phyloP scores from a whole-genome alignment of 2,888 invertebrate species.

The Drosophila mettleri region DNA sequence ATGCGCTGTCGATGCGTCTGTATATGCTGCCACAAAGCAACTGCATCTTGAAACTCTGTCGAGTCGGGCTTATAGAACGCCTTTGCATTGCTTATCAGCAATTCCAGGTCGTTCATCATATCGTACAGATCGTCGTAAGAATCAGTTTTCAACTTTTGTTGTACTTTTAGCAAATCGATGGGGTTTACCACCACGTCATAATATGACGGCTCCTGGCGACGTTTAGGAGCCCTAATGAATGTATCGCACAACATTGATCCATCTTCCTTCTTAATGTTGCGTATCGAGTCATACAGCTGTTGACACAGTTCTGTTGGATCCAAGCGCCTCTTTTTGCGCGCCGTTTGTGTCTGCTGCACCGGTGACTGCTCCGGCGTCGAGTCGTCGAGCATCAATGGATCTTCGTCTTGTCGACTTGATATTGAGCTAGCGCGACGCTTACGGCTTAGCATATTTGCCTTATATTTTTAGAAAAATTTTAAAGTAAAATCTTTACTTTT shows the following conservation, averaged over 20 bases:
- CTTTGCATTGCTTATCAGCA: constrained; percentile 97
- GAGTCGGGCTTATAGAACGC: constrained; percentile 96
- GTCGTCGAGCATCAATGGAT: constrained; percentile 89
- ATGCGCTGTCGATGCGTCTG: constrained; percentile 84
- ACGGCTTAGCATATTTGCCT: constrained; percentile 88
- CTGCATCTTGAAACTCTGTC: constrained; percentile 95
- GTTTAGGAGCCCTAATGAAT: constrained; percentile 97
- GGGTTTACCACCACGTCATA: constrained; percentile 97
- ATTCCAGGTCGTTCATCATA: constrained; percentile 94
- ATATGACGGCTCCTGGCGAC: constrained; percentile 95
- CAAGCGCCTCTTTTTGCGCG: constrained; percentile 74
- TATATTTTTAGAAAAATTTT: constrained; percentile 8
- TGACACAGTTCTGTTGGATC: constrained; percentile 92
- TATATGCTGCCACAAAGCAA: constrained; percentile 94
- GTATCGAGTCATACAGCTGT: constrained; percentile 95
- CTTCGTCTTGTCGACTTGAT: constrained; percentile 90
- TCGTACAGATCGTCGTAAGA: constrained; percentile 98
- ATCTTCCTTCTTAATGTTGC: constrained; percentile 96
- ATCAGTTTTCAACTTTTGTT: constrained; percentile 98
- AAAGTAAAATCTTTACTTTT: constrained; percentile 26
- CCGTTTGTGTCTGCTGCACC: constrained; percentile 73
- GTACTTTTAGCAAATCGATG: constrained; percentile 96
- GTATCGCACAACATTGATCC: constrained; percentile 95
- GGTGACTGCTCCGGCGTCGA: constrained; percentile 85
- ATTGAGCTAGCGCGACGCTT: constrained; percentile 93